Percentiles rank a stretch among this genome's conserved stretches.
Evolutionary conservation across 2,797 vertebrate species (phyloP).

Genomic region (Hypotaenidia okinawae): DNA sequence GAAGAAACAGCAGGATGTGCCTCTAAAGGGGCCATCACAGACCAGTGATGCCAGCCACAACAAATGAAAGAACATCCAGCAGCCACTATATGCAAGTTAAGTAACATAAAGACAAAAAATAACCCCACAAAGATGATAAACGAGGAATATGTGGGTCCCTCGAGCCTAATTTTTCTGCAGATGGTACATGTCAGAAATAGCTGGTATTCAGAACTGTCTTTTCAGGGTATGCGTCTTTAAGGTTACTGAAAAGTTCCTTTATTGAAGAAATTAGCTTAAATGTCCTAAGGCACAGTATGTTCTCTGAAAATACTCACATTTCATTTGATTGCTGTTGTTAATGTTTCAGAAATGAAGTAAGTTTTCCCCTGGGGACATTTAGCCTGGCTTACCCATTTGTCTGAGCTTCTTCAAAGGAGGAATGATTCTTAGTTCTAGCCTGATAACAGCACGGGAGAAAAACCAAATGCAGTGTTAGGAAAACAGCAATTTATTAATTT

Average conservation of each 20-base stretch:
- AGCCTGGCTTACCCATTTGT: slow-evolving; percentile 68
- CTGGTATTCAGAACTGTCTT: slow-evolving; percentile 67
- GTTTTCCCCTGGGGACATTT: slow-evolving; percentile 57
- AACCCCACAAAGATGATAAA: background rate
- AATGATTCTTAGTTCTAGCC: slow-evolving; percentile 40
- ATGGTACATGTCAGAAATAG: slow-evolving; percentile 61
- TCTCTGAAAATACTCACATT: slow-evolving; percentile 76
- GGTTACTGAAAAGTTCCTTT: slow-evolving; percentile 75
- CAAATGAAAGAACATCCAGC: background rate
- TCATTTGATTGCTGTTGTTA: slow-evolving; percentile 78
- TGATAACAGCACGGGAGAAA: slow-evolving; percentile 53
- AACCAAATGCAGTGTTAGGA: slow-evolving; percentile 32
- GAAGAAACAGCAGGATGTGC: background rate
- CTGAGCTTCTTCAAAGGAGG: slow-evolving; percentile 68
- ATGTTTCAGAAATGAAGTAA: slow-evolving; percentile 78
- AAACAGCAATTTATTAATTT: slow-evolving; percentile 32
- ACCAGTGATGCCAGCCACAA: background rate
- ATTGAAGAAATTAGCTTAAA: slow-evolving; percentile 74
- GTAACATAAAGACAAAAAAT: background rate
- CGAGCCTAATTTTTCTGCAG: slow-evolving; percentile 52
- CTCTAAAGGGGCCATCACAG: background rate
- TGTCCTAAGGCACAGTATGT: slow-evolving; percentile 75
- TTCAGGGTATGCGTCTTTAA: slow-evolving; percentile 68
- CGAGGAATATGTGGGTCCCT: slow-evolving; percentile 6
- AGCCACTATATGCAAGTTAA: background rate